Conservation (phyloP, 2,113 vertebrate species). For the Emydocephalus ijimae region DNA sequence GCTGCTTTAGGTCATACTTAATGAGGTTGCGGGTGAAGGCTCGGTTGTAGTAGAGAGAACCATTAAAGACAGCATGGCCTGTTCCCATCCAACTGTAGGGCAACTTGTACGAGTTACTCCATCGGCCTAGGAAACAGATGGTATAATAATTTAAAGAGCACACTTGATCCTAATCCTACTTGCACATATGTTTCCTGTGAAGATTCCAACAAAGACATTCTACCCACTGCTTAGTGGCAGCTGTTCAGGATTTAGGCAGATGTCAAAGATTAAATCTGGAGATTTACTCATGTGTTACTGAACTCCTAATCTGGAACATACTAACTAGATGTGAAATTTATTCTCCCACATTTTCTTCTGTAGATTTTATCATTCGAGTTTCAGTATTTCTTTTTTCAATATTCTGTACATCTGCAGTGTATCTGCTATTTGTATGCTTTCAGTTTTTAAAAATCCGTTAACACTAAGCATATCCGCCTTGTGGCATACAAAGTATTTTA, state of each 20-base stretch:
- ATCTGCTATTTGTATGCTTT: neutral
- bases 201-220: neutral
- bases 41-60: constrained; percentile 93
- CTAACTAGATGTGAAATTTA: neutral
- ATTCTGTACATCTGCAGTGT: neutral
- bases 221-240: neutral
- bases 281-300: neutral
- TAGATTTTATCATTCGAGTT: neutral
- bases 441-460: neutral
- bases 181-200: neutral
- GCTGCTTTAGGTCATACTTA: constrained; percentile 87
- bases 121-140: constrained; percentile 75
- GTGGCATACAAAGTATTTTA: neutral
- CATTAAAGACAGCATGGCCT: constrained; percentile 87
- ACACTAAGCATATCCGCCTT: neutral
- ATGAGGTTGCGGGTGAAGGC: constrained; percentile 96
- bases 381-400: neutral
- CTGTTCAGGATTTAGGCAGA: neutral
- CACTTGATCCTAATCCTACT: no score
- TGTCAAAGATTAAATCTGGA: neutral
- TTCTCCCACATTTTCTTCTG: neutral
- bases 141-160: neutral
- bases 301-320: neutral
- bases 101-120: constrained; percentile 95
- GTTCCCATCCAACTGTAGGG: constrained; percentile 97